phyloP scores from a whole-genome alignment of 2,113 vertebrate species.

The Poeciliopsis occidentalis region DNA sequence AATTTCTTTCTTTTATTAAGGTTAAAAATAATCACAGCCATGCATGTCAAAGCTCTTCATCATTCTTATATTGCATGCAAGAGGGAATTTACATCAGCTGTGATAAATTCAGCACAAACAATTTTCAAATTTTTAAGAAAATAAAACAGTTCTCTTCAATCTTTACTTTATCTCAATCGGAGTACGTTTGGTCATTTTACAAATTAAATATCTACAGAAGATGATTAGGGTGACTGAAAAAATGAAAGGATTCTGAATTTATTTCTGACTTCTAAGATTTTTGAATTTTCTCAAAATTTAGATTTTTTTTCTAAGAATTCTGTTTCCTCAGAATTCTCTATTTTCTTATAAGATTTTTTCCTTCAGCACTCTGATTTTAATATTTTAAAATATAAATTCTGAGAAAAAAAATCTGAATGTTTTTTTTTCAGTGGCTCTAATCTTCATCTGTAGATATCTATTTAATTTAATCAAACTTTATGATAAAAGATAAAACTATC shows the following conservation, averaged over 20 bases:
- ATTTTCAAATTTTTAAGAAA: slow-evolving; percentile 45
- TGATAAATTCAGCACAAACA: slow-evolving; percentile 14
- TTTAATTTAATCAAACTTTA: neutral
- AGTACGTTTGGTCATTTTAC: neutral
- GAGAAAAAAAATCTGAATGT: too few species aligned
- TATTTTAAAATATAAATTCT: too few species aligned
- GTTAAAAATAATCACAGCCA: neutral
- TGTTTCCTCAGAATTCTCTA: too few species aligned
- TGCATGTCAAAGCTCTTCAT: slow-evolving; percentile 14
- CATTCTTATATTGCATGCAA: slow-evolving; percentile 16
- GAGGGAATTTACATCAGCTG: slow-evolving; percentile 17
- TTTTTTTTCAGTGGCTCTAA: too few species aligned
- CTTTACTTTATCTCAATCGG: slow-evolving; percentile 18
- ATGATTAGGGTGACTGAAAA: too few species aligned
- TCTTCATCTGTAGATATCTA: neutral
- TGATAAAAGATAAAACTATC: slow-evolving; percentile 59
- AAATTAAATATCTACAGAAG: neutral
- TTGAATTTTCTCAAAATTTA: too few species aligned
- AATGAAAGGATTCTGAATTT: neutral
- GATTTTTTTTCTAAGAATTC: too few species aligned
- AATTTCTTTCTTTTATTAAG: neutral
- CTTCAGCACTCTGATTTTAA: too few species aligned
- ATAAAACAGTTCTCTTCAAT: slow-evolving; percentile 48
- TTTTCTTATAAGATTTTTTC: too few species aligned
- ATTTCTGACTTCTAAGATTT: too few species aligned